Percentiles rank a stretch among this genome's conserved stretches.
Conservation (phyloP, 2,888 invertebrate species). For the Globia sparganii region DNA sequence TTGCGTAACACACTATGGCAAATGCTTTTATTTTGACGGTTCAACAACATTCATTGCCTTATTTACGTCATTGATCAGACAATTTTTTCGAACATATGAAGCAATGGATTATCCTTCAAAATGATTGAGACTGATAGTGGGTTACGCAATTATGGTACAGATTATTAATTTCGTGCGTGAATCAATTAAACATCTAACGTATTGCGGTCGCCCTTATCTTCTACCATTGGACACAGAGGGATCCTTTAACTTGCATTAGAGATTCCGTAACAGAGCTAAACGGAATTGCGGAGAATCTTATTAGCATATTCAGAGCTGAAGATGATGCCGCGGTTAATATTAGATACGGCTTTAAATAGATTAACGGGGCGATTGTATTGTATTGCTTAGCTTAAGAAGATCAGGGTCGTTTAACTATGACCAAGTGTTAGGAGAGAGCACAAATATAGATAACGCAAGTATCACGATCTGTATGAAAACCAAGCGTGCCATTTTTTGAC, state of each 20-base stretch:
- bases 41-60: no score
- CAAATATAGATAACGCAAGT: no score
- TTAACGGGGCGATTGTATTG: neutral
- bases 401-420: neutral
- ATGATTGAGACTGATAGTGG: no score
- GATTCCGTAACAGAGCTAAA: slow-evolving; percentile 5
- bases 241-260: neutral
- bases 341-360: neutral
- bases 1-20: no score
- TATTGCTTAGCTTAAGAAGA: neutral
- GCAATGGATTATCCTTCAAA: no score
- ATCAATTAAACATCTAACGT: slow-evolving; percentile 7
- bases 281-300: neutral
- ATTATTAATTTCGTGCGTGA: slow-evolving; percentile 1
- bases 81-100: no score
- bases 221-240: neutral
- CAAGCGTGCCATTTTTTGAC: no score
- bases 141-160: no score
- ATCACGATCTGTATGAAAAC: no score
- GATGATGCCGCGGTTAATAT: slow-evolving; percentile 2
- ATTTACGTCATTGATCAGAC: no score
- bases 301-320: slow-evolving; percentile 20
- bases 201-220: neutral
- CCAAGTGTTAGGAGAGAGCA: no score
- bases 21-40: no score